phyloP scores from a whole-genome alignment of 2,113 vertebrate species.

The Sebastes fasciatus region DNA sequence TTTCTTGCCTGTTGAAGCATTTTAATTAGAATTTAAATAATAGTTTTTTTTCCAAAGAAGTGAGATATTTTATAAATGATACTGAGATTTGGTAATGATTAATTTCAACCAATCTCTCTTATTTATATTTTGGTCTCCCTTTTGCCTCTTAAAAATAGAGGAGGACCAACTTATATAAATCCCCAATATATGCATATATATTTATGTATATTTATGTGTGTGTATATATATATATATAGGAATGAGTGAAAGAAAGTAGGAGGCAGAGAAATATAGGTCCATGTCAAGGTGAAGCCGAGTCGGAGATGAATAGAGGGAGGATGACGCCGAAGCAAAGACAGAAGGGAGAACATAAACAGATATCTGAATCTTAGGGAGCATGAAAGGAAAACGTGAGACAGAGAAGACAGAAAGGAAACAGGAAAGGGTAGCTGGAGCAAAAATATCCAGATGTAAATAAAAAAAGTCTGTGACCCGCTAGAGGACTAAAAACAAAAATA shows the following conservation, averaged over 20 bases:
- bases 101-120: no score
- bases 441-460: slow-evolving; percentile 7
- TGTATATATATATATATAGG: not conserved
- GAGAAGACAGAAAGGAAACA: slow-evolving; percentile 5
- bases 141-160: no score
- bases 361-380: not conserved
- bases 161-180: no score
- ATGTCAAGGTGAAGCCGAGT: slow-evolving; percentile 14
- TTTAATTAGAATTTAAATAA: no score
- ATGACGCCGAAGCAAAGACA: slow-evolving; percentile 16
- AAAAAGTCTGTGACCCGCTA: not conserved
- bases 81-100: no score
- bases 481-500: slow-evolving; percentile 36
- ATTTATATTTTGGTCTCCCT: no score
- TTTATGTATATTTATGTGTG: no score
- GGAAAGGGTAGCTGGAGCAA: not conserved
- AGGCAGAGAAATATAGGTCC: slow-evolving; percentile 39
- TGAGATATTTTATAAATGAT: no score
- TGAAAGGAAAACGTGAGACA: slow-evolving; percentile 20
- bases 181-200: no score
- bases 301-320: slow-evolving; percentile 12
- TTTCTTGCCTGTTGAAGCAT: no score
- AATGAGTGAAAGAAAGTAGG: slow-evolving; percentile 20
- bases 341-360: not conserved
- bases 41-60: no score